Percentiles rank a stretch among this genome's conserved stretches.
Conservation (phyloP, 2,797 vertebrate species). For the Thalassophryne amazonica region DNA sequence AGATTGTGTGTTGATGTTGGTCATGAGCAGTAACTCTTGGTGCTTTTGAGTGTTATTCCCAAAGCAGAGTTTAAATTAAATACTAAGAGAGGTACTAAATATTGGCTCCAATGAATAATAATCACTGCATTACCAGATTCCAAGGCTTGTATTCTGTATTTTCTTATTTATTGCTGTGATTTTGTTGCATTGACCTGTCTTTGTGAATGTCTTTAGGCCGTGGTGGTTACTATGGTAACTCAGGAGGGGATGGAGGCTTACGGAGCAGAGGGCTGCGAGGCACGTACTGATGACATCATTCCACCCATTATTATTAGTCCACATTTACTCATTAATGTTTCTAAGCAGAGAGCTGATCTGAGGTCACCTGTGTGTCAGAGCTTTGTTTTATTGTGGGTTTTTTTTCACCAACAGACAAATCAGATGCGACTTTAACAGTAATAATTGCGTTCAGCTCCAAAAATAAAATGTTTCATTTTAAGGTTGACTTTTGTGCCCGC, state of each 20-base stretch:
- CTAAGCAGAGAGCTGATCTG: slow-evolving; percentile 41
- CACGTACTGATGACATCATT: slow-evolving; percentile 82
- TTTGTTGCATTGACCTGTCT: not conserved
- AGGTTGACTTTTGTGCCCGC: no score
- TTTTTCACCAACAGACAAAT: not conserved
- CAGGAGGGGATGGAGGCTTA: slow-evolving; percentile 83
- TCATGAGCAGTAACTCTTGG: no score
- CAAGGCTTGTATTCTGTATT: no score
- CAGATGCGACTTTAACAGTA: slow-evolving; percentile 8
- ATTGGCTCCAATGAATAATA: no score
- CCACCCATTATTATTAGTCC: slow-evolving; percentile 38
- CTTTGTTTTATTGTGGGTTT: not conserved
- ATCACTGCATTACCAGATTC: no score
- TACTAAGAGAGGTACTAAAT: no score
- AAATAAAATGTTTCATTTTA: no score
- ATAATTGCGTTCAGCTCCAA: no score
- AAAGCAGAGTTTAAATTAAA: no score
- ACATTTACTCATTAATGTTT: slow-evolving; percentile 36
- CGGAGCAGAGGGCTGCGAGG: slow-evolving; percentile 88
- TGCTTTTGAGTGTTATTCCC: no score
- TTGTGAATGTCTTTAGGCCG: slow-evolving; percentile 24
- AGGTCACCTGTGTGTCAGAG: slow-evolving; percentile 1
- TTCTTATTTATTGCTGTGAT: no score
- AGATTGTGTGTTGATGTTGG: no score
- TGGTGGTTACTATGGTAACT: slow-evolving; percentile 75